Conservation (phyloP, 2,113 vertebrate genomes). For the Aleadryas rufinucha region DNA sequence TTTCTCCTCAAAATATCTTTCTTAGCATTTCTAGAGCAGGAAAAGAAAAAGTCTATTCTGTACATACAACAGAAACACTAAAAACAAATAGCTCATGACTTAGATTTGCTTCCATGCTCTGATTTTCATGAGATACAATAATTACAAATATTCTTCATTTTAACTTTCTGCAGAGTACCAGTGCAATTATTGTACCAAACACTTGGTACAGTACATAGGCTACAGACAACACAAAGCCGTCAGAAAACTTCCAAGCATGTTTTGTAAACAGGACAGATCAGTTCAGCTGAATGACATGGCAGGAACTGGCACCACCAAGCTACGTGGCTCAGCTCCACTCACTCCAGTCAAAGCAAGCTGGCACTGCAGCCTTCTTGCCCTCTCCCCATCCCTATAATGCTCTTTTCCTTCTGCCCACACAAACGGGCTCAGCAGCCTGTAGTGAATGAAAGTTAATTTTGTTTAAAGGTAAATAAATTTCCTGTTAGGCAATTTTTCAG, state of each 20-base stretch:
- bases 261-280: background rate
- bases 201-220: background rate
- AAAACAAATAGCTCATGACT: background rate
- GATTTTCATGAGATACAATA: background rate
- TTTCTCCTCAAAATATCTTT: background rate
- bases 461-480: background rate
- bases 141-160: background rate
- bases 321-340: fast-evolving
- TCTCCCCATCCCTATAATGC: background rate
- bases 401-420: background rate
- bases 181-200: background rate
- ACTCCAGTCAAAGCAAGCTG: background rate
- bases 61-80: background rate
- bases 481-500: background rate
- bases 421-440: background rate
- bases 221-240: background rate
- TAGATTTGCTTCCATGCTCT: background rate
- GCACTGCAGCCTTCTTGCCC: background rate
- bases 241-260: background rate
- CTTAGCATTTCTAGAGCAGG: background rate
- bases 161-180: background rate
- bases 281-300: background rate
- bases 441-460: background rate
- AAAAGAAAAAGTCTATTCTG: background rate
- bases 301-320: background rate